Percentiles rank a stretch among this genome's conserved stretches.
Evolutionary conservation across 2,797 vertebrate species (phyloP).

Genomic region (Morelia viridis): DNA sequence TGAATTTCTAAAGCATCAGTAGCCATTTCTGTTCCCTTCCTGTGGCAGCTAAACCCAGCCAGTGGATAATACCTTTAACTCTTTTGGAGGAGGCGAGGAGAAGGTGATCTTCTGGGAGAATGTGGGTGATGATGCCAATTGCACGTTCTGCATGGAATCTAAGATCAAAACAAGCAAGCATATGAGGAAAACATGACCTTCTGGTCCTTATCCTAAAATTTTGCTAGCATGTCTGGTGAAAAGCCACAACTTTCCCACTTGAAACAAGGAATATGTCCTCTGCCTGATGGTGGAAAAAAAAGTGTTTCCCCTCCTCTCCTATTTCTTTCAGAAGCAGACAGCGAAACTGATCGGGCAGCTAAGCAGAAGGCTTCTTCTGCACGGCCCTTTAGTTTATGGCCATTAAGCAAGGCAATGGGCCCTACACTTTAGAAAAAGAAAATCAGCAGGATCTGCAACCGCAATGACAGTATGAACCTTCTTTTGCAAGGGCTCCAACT

Average conservation of each 20-base stretch:
- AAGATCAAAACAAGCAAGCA: conserved; percentile 43
- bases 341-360: background rate
- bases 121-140: conserved; percentile 99
- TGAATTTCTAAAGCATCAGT: background rate
- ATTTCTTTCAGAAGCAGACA: background rate
- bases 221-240: background rate
- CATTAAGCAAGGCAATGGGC: background rate
- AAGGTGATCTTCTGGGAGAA: conserved; percentile 98
- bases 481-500: too few species aligned
- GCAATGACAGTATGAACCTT: too few species aligned
- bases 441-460: background rate
- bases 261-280: background rate
- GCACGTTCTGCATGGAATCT: conserved; percentile 99
- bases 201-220: background rate
- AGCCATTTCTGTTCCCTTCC: background rate
- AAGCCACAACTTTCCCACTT: background rate
- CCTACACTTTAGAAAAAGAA: background rate
- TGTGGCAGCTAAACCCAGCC: fast-evolving
- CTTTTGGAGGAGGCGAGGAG: conserved; percentile 97
- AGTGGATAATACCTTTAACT: conserved; percentile 87
- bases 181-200: background rate
- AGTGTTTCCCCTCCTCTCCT: background rate
- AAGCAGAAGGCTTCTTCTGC: background rate
- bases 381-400: too few species aligned
- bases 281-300: background rate